Percentiles rank a stretch among this genome's conserved stretches.
Conservation (phyloP, 2,888 invertebrate species). For the Orthosia cruda region DNA sequence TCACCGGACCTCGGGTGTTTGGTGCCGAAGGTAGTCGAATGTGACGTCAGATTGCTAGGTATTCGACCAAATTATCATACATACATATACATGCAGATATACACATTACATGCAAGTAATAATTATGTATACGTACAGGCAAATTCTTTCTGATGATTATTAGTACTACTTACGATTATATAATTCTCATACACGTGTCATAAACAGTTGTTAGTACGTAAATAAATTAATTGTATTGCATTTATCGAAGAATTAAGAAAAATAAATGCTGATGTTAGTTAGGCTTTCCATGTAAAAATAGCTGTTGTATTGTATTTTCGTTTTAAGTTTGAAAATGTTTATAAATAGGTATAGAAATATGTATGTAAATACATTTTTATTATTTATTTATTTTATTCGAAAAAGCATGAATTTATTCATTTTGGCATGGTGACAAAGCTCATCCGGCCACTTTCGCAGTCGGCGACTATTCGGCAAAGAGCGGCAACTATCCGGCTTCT, state of each 20-base stretch:
- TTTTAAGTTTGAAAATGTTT: neutral
- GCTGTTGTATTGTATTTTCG: neutral
- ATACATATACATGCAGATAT: neutral
- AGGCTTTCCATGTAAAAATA: neutral
- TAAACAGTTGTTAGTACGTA: neutral
- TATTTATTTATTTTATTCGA: neutral
- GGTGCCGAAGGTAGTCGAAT: neutral
- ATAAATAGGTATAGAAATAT: neutral
- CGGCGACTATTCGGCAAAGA: no score
- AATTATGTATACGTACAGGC: neutral
- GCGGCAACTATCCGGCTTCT: no score
- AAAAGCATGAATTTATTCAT: neutral
- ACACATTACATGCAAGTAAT: neutral
- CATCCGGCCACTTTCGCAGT: no score
- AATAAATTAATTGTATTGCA: slow-evolving; percentile 10
- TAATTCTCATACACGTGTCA: neutral
- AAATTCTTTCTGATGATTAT: no score
- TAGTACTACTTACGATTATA: neutral
- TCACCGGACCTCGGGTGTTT: slow-evolving; percentile 7
- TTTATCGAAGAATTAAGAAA: slow-evolving; percentile 22
- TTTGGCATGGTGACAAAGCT: no score
- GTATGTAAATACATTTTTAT: neutral
- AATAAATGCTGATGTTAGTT: neutral
- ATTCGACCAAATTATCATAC: neutral
- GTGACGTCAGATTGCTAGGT: slow-evolving; percentile 1